Conservation (phyloP, 2,888 invertebrate genomes). For the Parelbella ahira region DNA sequence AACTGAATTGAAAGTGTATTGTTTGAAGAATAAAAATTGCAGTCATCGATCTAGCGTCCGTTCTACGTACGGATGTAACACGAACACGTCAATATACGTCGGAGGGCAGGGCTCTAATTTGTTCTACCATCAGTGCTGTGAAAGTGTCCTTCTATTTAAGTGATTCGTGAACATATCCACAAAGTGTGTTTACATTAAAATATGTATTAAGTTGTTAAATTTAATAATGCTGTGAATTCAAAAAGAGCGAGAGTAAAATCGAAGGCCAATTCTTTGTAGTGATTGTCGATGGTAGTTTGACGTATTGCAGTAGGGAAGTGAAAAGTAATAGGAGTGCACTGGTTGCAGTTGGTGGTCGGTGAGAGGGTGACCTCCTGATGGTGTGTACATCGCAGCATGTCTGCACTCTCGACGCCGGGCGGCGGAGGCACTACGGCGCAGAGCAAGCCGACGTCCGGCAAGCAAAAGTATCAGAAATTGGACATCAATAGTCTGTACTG, state of each 20-base stretch:
- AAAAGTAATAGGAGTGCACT: constrained; percentile 41
- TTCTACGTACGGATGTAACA: constrained; percentile 74
- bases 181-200: background rate
- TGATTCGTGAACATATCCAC: constrained; percentile 33
- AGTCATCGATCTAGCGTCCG: constrained; percentile 66
- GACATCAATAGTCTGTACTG: constrained; percentile 99
- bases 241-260: constrained; percentile 30
- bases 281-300: constrained; percentile 32
- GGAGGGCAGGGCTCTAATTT: constrained; percentile 69
- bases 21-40: constrained; percentile 39
- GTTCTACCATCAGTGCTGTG: constrained; percentile 58
- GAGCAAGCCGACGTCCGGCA: constrained; percentile 84
- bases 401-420: constrained; percentile 94
- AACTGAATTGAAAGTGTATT: constrained; percentile 36
- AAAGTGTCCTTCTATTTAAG: constrained; percentile 56
- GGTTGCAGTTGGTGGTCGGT: constrained; percentile 76
- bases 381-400: constrained; percentile 98
- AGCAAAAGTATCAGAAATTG: constrained; percentile 97
- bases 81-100: constrained; percentile 78
- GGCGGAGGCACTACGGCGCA: constrained; percentile 80
- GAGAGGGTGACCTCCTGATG: constrained; percentile 83
- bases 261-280: constrained; percentile 44
- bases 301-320: constrained; percentile 36
- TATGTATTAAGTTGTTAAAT: background rate
- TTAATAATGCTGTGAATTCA: background rate